Percentiles rank a stretch among this genome's conserved stretches.
Conservation (phyloP, 2,797 vertebrate species). For the Sebastes dallii region DNA sequence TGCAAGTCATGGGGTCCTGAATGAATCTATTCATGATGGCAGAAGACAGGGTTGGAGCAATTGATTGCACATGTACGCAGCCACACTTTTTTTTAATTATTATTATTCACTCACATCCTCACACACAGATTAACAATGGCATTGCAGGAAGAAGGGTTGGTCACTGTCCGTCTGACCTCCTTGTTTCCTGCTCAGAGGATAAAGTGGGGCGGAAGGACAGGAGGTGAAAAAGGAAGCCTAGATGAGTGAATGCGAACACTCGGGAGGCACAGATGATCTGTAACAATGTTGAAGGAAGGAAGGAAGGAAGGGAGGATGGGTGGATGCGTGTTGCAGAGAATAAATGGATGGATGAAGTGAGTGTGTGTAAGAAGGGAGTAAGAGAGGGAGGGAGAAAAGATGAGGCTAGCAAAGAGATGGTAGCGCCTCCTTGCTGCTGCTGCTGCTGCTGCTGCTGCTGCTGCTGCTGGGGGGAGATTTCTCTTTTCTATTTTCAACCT, state of each 20-base stretch:
- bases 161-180: conserved; percentile 63
- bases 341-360: conserved; percentile 26
- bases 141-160: conserved; percentile 53
- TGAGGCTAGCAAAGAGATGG: conserved; percentile 14
- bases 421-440: conserved; percentile 22
- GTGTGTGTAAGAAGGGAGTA: background rate
- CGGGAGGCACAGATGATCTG: conserved; percentile 8
- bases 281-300: conserved; percentile 47
- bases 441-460: background rate
- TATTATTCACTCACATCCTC: conserved; percentile 44
- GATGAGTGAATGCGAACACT: conserved; percentile 36
- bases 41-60: background rate
- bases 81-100: background rate
- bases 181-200: conserved; percentile 58
- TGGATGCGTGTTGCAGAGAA: conserved; percentile 39
- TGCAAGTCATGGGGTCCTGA: conserved; percentile 21
- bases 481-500: conserved; percentile 60
- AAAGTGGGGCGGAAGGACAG: conserved; percentile 24
- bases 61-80: background rate
- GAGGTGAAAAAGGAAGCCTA: conserved; percentile 21
- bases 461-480: conserved; percentile 36
- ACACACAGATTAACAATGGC: conserved; percentile 53
- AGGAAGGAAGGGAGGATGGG: conserved; percentile 41
- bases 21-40: conserved; percentile 12
- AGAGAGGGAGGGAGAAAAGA: background rate